Evolutionary conservation across 2,888 invertebrate species (phyloP).

Genomic region (Terebella lapidaria): DNA sequence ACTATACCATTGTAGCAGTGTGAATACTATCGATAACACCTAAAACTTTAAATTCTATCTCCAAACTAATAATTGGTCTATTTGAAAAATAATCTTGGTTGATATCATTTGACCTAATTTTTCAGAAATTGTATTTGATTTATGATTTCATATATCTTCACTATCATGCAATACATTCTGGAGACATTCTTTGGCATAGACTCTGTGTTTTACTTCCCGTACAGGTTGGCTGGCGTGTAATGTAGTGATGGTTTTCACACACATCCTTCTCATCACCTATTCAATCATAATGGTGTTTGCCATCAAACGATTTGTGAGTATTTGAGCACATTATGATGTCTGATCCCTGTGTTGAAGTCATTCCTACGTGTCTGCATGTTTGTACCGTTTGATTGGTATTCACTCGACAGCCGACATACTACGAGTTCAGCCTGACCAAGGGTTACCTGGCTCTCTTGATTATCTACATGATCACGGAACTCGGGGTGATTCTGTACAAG

Average conservation of each 20-base stretch:
- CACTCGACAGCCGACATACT: constrained; percentile 28
- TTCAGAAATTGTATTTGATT: too few species aligned
- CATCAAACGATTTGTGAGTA: constrained; percentile 35
- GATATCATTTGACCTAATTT: too few species aligned
- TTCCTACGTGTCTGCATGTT: background rate
- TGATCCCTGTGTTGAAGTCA: background rate
- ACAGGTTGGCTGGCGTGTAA: constrained; percentile 48
- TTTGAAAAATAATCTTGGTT: too few species aligned
- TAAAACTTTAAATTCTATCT: too few species aligned
- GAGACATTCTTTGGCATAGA: too few species aligned
- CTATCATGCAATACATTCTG: too few species aligned
- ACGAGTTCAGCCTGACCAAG: constrained; percentile 31
- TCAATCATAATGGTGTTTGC: constrained; percentile 40
- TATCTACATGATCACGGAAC: constrained; percentile 43
- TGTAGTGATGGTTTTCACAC: constrained; percentile 36
- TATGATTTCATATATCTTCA: too few species aligned
- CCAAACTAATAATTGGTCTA: too few species aligned
- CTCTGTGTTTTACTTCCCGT: background rate
- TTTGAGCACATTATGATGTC: background rate
- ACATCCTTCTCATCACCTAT: constrained; percentile 44
- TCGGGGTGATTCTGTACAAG: constrained; percentile 45
- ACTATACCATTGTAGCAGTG: background rate
- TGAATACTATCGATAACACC: too few species aligned
- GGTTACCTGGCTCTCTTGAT: constrained; percentile 36
- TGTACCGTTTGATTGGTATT: background rate